phyloP scores from a whole-genome alignment of 2,113 vertebrate genomes.

The Nycticryphes semicollaris region DNA sequence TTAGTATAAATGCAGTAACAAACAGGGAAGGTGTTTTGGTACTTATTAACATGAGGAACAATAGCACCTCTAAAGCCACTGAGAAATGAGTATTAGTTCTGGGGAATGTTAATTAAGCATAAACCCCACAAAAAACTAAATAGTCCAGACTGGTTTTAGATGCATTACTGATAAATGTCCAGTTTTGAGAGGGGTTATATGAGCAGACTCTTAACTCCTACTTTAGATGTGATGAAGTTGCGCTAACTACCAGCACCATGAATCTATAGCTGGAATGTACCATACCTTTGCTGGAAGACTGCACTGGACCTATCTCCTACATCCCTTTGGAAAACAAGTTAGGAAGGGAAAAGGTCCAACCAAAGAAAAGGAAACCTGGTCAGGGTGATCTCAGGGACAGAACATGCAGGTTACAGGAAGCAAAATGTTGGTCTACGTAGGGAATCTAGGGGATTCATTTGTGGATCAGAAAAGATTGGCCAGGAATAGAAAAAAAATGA shows the following conservation, averaged over 20 bases:
- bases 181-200: neutral
- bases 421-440: neutral
- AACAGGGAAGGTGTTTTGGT: neutral
- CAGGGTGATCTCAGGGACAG: constrained; percentile 68
- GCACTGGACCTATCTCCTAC: neutral
- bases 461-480: constrained; percentile 1
- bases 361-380: constrained; percentile 69
- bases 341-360: constrained; percentile 38
- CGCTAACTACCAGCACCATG: neutral
- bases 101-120: neutral
- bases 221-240: neutral
- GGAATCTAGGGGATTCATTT: constrained; percentile 3
- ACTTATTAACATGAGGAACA: neutral
- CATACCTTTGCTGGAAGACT: constrained; percentile 65
- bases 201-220: neutral
- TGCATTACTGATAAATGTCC: neutral
- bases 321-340: constrained; percentile 9
- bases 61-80: neutral
- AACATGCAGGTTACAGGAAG: constrained; percentile 38
- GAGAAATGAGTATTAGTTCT: neutral
- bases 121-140: neutral
- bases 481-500: neutral
- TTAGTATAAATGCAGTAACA: neutral
- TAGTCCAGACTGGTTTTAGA: neutral
- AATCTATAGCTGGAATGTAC: constrained; percentile 39